phyloP scores from a whole-genome alignment of 2,113 vertebrate species.

The Pleuronectes platessa region DNA sequence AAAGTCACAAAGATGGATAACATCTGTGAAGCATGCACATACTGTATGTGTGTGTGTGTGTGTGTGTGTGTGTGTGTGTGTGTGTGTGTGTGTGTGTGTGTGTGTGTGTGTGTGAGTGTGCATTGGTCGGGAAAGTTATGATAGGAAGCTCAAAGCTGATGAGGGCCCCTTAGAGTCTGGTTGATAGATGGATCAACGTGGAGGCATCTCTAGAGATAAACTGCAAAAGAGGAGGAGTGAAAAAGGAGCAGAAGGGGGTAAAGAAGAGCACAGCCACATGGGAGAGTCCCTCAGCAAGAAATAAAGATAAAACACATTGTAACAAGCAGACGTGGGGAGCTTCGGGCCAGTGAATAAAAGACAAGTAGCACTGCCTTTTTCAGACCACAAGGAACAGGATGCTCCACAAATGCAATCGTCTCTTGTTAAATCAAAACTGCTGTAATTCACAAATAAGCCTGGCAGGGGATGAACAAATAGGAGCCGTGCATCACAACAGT shows the following conservation, averaged over 20 bases:
- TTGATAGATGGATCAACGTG: slow-evolving; percentile 37
- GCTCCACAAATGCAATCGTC: slow-evolving; percentile 2
- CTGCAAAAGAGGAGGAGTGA: background rate
- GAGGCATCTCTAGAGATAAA: slow-evolving; percentile 41
- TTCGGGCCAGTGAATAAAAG: slow-evolving; percentile 10
- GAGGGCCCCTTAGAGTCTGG: slow-evolving; percentile 34
- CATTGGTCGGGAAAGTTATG: slow-evolving; percentile 4
- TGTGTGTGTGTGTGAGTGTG: background rate
- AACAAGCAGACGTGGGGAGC: background rate
- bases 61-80: background rate
- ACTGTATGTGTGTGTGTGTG: background rate
- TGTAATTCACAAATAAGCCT: slow-evolving; percentile 14
- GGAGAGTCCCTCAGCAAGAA: slow-evolving; percentile 19
- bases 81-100: background rate
- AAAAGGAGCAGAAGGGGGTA: background rate
- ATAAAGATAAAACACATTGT: slow-evolving; percentile 35
- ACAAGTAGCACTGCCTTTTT: slow-evolving; percentile 7
- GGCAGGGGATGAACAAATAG: slow-evolving; percentile 7
- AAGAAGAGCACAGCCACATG: background rate
- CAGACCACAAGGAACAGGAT: slow-evolving; percentile 21
- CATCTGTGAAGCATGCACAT: background rate
- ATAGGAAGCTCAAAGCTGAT: slow-evolving; percentile 27
- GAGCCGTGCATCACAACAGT: slow-evolving; percentile 7
- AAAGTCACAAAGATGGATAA: slow-evolving; percentile 6
- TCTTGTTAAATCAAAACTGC: slow-evolving; percentile 29